phyloP scores from a whole-genome alignment of 2,797 vertebrate species.

The Spondyliosoma cantharus region DNA sequence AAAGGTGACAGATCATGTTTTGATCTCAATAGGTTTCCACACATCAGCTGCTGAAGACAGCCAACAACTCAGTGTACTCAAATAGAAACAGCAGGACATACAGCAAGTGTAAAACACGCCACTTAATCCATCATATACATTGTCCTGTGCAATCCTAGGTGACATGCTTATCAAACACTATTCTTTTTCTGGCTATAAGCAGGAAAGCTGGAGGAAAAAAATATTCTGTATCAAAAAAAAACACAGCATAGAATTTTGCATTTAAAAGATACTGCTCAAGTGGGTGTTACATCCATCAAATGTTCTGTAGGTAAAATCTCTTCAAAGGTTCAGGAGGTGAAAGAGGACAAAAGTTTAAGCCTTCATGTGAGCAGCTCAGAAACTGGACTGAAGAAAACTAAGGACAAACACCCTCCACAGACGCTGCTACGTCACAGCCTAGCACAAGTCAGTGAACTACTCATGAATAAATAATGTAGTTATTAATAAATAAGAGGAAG shows the following conservation, averaged over 20 bases:
- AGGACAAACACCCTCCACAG: constrained; percentile 53
- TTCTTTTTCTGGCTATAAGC: constrained; percentile 16
- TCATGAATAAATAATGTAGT: constrained; percentile 76
- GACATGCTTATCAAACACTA: constrained; percentile 45
- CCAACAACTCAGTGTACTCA: constrained; percentile 16
- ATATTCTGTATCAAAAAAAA: constrained; percentile 24
- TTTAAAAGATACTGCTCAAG: constrained; percentile 49
- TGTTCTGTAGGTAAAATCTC: constrained; percentile 40
- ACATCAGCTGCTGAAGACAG: constrained; percentile 36
- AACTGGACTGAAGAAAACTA: constrained; percentile 22
- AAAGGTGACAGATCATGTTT: constrained; percentile 9
- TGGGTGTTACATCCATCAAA: constrained; percentile 32
- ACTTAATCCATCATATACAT: neutral
- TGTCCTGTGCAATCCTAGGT: constrained; percentile 30
- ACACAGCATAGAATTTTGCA: constrained; percentile 1
- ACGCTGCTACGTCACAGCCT: constrained; percentile 51
- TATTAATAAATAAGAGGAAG: constrained; percentile 78
- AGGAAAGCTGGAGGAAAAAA: constrained; percentile 31
- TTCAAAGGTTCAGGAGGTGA: constrained; percentile 35
- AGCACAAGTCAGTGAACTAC: constrained; percentile 61
- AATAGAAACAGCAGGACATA: constrained; percentile 42
- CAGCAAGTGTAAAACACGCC: constrained; percentile 25
- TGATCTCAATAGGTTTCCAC: constrained; percentile 21
- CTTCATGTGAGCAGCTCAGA: constrained; percentile 30
- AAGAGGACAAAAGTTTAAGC: constrained; percentile 39